These are phyloP conservation scores for Piscicola geometra DNA, from an alignment of 2,888 invertebrate genomes.

Conservation along the genomic window DNA sequence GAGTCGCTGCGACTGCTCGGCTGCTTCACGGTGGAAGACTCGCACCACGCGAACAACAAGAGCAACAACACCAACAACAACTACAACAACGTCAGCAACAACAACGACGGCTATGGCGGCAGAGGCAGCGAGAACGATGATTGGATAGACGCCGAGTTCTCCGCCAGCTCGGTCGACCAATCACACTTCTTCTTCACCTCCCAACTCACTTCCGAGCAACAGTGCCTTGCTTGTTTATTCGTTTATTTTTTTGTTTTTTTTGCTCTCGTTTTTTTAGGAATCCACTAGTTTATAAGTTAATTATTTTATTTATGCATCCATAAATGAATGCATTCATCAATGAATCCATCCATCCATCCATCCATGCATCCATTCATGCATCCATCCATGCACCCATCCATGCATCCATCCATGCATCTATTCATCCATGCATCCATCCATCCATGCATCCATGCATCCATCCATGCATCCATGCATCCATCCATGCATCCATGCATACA, in stretches of 20 bases:
- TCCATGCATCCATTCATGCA: too few species aligned
- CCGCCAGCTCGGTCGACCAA: background rate
- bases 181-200: conserved; percentile 10
- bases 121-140: background rate
- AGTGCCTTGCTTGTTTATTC: background rate
- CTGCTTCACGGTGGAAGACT: conserved; percentile 65
- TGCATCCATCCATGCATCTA: too few species aligned
- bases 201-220: background rate
- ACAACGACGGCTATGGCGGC: background rate
- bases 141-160: background rate
- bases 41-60: conserved; percentile 27
- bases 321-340: too few species aligned
- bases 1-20: conserved; percentile 86
- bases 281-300: too few species aligned
- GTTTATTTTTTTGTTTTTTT: too few species aligned
- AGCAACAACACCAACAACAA: background rate
- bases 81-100: background rate
- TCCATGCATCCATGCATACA: background rate
- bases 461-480: too few species aligned
- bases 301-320: too few species aligned
- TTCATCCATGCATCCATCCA: too few species aligned
- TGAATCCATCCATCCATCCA: too few species aligned
- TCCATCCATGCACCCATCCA: too few species aligned
- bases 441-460: too few species aligned
- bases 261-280: too few species aligned